Percentiles rank a stretch among this genome's conserved stretches.
phyloP scores from a whole-genome alignment of 2,797 vertebrate species.

The Pempheris klunzingeri region DNA sequence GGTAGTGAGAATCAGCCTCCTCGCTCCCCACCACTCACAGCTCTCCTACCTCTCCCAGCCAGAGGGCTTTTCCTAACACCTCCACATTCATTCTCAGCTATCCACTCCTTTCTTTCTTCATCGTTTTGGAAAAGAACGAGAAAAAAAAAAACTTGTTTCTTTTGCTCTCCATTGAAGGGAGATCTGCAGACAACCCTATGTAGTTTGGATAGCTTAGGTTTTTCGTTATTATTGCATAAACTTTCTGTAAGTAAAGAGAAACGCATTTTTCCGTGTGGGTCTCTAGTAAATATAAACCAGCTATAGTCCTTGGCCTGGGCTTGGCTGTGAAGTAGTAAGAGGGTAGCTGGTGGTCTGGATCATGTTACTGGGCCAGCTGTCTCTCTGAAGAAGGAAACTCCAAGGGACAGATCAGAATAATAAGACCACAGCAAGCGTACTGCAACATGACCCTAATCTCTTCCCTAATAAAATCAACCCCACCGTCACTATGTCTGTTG shows the following conservation, averaged over 20 bases:
- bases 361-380: slow-evolving; percentile 82
- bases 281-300: slow-evolving; percentile 53
- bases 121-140: slow-evolving; percentile 47
- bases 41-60: slow-evolving; percentile 74
- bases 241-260: slow-evolving; percentile 22
- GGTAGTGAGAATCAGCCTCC: slow-evolving; percentile 74
- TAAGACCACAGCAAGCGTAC: slow-evolving; percentile 66
- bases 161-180: slow-evolving; percentile 42
- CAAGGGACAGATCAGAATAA: slow-evolving; percentile 75
- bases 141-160: slow-evolving; percentile 40
- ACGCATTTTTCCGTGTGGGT: slow-evolving; percentile 21
- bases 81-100: slow-evolving; percentile 73
- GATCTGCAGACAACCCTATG: slow-evolving; percentile 29
- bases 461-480: slow-evolving; percentile 78
- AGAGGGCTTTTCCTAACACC: slow-evolving; percentile 78
- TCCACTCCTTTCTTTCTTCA: slow-evolving; percentile 64
- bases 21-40: slow-evolving; percentile 66
- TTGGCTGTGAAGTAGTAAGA: slow-evolving; percentile 69
- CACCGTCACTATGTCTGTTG: slow-evolving; percentile 64
- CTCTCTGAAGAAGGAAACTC: slow-evolving; percentile 75
- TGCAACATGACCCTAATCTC: slow-evolving; percentile 77
- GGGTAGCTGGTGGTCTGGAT: slow-evolving; percentile 72
- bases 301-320: slow-evolving; percentile 46
- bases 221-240: slow-evolving; percentile 32
- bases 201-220: slow-evolving; percentile 27